Evolutionary conservation across 2,113 vertebrate species (phyloP).

Genomic region (Recurvirostra avosetta): DNA sequence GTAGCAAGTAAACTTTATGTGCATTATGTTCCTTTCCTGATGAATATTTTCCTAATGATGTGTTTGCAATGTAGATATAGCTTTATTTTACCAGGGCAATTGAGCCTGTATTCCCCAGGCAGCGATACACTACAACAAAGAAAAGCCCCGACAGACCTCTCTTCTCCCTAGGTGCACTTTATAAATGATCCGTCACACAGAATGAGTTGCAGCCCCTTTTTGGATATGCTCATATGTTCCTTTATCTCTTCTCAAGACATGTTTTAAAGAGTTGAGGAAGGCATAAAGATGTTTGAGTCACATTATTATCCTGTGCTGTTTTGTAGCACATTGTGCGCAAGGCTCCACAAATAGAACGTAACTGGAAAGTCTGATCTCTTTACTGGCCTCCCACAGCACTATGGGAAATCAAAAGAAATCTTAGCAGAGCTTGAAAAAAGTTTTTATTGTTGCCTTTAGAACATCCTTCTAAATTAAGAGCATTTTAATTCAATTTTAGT

Average conservation of each 20-base stretch:
- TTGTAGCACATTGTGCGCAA: not conserved
- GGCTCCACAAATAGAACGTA: not conserved
- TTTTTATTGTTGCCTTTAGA: not conserved
- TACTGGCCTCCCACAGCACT: not conserved
- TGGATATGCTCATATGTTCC: not conserved
- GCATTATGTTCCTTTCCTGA: slow-evolving; percentile 59
- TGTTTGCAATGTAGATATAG: slow-evolving; percentile 7
- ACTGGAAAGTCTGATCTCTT: not conserved
- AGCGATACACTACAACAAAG: not conserved
- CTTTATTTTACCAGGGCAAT: slow-evolving; percentile 44
- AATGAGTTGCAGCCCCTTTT: not conserved
- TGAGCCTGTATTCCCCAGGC: not conserved
- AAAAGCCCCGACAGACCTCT: not conserved
- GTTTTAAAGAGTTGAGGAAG: slow-evolving; percentile 9
- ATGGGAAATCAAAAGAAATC: not conserved
- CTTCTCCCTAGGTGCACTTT: not conserved
- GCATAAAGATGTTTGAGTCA: not conserved
- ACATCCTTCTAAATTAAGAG: slow-evolving; percentile 34
- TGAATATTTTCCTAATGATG: slow-evolving; percentile 52
- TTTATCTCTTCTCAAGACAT: not conserved
- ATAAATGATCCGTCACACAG: not conserved
- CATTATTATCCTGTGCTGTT: not conserved
- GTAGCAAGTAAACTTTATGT: slow-evolving; percentile 46
- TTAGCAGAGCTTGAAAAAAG: not conserved
- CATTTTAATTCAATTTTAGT: slow-evolving; percentile 38